Evolutionary conservation across 2,113 vertebrate genomes (phyloP).

Genomic region (Cariama cristata): DNA sequence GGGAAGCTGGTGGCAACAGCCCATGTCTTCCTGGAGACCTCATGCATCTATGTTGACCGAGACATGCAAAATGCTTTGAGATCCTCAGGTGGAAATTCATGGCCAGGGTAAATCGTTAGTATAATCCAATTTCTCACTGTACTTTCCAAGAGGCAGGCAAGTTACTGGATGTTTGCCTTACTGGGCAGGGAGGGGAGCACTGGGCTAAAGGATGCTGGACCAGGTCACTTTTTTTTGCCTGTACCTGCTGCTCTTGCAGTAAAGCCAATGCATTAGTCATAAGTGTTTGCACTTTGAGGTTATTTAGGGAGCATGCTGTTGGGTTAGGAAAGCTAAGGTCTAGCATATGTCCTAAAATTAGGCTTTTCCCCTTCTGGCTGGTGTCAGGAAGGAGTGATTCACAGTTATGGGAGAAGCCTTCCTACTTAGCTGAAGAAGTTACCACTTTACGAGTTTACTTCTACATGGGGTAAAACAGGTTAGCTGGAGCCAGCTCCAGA

Average conservation of each 20-base stretch:
- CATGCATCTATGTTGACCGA: not conserved
- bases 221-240: not conserved
- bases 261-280: not conserved
- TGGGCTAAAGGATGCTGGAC: not conserved
- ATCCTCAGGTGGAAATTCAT: not conserved
- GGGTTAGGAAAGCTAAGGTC: not conserved
- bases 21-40: not conserved
- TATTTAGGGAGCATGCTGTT: not conserved
- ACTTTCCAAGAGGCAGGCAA: not conserved
- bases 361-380: not conserved
- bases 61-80: not conserved
- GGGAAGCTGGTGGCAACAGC: not conserved
- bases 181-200: not conserved
- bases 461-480: not conserved
- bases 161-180: not conserved
- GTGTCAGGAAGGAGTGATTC: not conserved
- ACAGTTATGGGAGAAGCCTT: not conserved
- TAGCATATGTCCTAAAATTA: constrained; percentile 32
- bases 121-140: rapidly evolving
- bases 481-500: not conserved
- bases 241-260: not conserved
- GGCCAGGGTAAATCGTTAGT: not conserved
- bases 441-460: not conserved
- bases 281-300: not conserved
- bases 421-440: not conserved